Evolutionary conservation across 2,113 vertebrate species (phyloP).

Genomic region (Cyprinodon variegatus): DNA sequence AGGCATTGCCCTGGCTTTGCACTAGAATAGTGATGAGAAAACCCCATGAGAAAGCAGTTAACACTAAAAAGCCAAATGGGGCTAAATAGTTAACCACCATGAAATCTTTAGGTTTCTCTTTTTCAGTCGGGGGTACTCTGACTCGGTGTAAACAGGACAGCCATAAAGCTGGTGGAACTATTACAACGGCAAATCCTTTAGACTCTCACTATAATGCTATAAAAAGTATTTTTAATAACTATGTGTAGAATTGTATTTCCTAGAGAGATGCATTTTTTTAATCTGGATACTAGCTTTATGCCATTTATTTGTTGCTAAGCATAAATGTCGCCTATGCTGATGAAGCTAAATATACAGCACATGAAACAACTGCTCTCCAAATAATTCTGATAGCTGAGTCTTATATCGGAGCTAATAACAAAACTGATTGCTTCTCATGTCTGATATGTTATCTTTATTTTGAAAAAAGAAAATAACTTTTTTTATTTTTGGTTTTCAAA

Average conservation of each 20-base stretch:
- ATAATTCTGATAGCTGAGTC: background rate
- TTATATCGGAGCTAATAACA: too few relatives aligned
- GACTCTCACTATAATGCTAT: background rate
- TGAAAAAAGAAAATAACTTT: too few relatives aligned
- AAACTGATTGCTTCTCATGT: too few relatives aligned
- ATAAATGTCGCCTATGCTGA: background rate
- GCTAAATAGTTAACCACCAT: conserved; percentile 53
- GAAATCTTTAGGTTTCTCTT: conserved; percentile 54
- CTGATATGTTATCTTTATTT: too few relatives aligned
- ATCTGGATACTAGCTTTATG: background rate
- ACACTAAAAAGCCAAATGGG: conserved; percentile 42
- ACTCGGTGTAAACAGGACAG: conserved; percentile 26
- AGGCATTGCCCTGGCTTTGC: conserved; percentile 45
- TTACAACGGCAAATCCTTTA: background rate
- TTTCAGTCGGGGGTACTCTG: conserved; percentile 21
- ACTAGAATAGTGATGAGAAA: conserved; percentile 62
- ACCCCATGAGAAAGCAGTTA: conserved; percentile 53
- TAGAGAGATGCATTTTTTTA: too few relatives aligned
- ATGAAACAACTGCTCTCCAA: background rate
- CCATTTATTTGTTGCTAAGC: background rate
- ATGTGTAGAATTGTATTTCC: too few relatives aligned
- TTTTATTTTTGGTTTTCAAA: too few relatives aligned
- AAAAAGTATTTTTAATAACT: too few relatives aligned
- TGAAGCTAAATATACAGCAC: background rate
- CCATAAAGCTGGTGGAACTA: background rate